Evolutionary conservation across 2,797 vertebrate genomes (phyloP).

Genomic region (Melanogrammus aeglefinus): DNA sequence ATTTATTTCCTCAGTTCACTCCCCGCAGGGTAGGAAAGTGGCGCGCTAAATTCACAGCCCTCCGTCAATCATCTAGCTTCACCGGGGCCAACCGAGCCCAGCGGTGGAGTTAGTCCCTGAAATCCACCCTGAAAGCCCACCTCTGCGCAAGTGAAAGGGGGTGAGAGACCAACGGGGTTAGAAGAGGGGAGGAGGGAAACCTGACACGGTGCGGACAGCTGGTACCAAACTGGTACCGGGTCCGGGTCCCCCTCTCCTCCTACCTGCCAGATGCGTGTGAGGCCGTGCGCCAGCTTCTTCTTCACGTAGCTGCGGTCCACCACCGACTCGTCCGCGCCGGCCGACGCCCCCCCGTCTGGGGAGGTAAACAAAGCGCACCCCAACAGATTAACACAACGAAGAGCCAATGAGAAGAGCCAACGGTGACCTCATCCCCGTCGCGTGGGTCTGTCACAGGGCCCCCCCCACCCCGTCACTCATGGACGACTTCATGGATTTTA

Average conservation of each 20-base stretch:
- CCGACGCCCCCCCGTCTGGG: conserved; percentile 72
- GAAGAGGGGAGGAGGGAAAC: not conserved
- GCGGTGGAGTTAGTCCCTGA: not conserved
- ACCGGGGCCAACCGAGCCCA: not conserved
- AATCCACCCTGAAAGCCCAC: not conserved
- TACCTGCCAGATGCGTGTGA: conserved; percentile 98
- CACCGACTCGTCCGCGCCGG: conserved; percentile 79
- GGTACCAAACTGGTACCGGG: not conserved
- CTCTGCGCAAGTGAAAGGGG: not conserved
- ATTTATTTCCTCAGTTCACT: not conserved
- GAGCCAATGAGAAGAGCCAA: not conserved
- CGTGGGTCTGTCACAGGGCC: conserved; percentile 7
- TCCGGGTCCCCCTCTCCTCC: conserved; percentile 6
- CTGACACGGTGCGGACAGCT: not conserved
- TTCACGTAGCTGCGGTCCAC: conserved; percentile 94
- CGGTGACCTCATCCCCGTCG: not conserved
- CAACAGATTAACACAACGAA: not conserved
- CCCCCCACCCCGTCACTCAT: not conserved
- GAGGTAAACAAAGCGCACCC: conserved; percentile 24
- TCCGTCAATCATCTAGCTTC: not conserved
- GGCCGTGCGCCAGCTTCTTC: conserved; percentile 95
- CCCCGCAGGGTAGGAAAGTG: not conserved
- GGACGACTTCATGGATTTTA: not conserved
- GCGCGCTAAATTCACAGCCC: not conserved
- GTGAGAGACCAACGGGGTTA: not conserved